Evolutionary conservation across 2,888 invertebrate species (phyloP).

Genomic region (Reticulitermes lucifugus): DNA sequence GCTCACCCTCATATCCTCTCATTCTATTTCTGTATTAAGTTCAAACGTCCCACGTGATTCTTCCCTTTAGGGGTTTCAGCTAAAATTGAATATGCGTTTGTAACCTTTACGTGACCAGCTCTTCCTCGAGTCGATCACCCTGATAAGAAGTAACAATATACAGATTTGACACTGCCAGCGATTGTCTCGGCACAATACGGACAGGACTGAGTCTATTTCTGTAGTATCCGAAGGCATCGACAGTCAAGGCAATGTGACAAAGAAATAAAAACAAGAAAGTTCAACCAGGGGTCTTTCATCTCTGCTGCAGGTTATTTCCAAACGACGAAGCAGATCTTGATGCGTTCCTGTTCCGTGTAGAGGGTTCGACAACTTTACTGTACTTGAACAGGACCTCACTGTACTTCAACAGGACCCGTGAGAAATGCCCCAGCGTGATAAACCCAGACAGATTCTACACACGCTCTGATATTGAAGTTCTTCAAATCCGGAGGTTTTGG

Average conservation of each 20-base stretch:
- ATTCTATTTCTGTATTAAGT: no score
- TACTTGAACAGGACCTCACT: neutral
- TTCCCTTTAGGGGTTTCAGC: no score
- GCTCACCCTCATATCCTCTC: no score
- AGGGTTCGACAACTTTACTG: neutral
- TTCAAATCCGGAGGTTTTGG: no score
- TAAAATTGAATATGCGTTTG: no score
- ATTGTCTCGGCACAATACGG: conserved; percentile 4
- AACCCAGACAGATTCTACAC: neutral
- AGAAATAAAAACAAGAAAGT: neutral
- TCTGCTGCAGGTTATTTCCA: conserved; percentile 23
- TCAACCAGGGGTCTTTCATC: conserved; percentile 14
- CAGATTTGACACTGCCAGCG: neutral
- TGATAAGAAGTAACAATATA: no score
- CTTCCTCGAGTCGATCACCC: no score
- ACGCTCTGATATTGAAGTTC: no score
- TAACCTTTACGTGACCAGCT: no score
- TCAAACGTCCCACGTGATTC: no score
- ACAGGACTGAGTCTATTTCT: neutral
- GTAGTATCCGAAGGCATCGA: neutral
- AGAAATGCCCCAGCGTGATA: neutral
- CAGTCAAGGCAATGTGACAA: conserved; percentile 16
- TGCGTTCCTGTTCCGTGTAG: neutral
- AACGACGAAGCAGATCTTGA: neutral
- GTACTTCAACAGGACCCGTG: neutral